These are phyloP conservation scores for Diploscapter pachys DNA, from an alignment of 1,140 invertebrate genomes.

Conservation along the genomic window DNA sequence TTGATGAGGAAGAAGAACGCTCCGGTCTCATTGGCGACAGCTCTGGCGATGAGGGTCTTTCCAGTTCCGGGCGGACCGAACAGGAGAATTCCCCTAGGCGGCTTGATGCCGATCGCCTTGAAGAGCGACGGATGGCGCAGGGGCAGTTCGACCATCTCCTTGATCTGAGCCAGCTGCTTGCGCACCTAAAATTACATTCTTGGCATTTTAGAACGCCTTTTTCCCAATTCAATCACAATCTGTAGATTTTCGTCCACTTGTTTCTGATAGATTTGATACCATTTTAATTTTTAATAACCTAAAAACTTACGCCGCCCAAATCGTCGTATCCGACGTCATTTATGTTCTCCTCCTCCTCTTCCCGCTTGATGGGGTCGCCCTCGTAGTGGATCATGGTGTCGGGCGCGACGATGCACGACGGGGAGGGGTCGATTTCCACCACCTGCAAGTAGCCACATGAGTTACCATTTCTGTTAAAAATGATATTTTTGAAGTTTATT, in stretches of 20 bases:
- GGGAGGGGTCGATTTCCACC: slow-evolving; percentile 92
- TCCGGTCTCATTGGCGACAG: slow-evolving; percentile 98
- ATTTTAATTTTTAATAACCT: not conserved
- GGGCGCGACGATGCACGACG: slow-evolving; percentile 96
- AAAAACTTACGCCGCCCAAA: slow-evolving; percentile 80
- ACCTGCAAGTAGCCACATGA: slow-evolving; percentile 38
- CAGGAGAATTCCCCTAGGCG: slow-evolving; percentile 89
- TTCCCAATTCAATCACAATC: not conserved
- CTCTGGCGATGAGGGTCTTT: slow-evolving; percentile 95
- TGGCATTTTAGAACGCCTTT: not conserved
- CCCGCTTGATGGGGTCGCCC: slow-evolving; percentile 95
- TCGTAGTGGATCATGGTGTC: slow-evolving; percentile 99
- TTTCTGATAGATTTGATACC: too few relatives aligned
- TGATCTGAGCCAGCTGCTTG: slow-evolving; percentile 97
- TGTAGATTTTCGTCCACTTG: not conserved
- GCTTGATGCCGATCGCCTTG: slow-evolving; percentile 76
- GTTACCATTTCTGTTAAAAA: not conserved
- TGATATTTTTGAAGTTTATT: not conserved
- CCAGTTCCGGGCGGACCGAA: slow-evolving; percentile 89
- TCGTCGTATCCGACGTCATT: slow-evolving; percentile 99
- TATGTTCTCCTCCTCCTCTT: slow-evolving; percentile 95
- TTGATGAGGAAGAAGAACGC: slow-evolving; percentile 99
- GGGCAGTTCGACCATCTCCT: slow-evolving; percentile 99
- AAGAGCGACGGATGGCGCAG: slow-evolving; percentile 95
- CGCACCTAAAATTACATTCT: slow-evolving; percentile 60